phyloP scores from a whole-genome alignment of 2,888 invertebrate genomes.

The Tubulanus polymorphus region DNA sequence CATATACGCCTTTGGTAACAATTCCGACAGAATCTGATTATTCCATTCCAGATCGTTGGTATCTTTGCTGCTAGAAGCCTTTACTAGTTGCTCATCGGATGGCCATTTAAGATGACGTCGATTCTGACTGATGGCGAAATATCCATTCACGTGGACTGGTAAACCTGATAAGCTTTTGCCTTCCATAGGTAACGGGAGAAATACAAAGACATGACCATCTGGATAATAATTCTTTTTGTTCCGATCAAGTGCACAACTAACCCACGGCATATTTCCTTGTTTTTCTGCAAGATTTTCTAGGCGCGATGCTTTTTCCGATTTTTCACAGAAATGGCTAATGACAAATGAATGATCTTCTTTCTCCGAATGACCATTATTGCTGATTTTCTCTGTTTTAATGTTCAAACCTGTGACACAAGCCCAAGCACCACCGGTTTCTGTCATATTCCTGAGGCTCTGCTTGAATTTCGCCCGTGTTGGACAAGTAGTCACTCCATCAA shows the following conservation, averaged over 20 bases:
- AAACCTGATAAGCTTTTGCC: conserved; percentile 35
- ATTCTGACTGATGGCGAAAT: conserved; percentile 42
- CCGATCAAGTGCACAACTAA: conserved; percentile 29
- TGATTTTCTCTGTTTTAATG: no score
- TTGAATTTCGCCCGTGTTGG: not conserved
- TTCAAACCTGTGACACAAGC: no score
- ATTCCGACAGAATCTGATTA: conserved; percentile 31
- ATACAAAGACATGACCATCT: conserved; percentile 44
- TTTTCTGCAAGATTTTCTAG: conserved; percentile 17
- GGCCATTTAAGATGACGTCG: conserved; percentile 45
- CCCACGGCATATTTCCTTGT: conserved; percentile 28
- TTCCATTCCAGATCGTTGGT: conserved; percentile 33
- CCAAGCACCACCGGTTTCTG: no score
- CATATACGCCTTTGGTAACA: conserved; percentile 31
- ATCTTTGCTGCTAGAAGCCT: conserved; percentile 14
- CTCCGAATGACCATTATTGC: no score
- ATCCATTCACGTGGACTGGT: conserved; percentile 46
- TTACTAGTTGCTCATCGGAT: conserved; percentile 27
- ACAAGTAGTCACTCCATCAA: not conserved
- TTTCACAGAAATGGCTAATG: conserved; percentile 23
- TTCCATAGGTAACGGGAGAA: conserved; percentile 43
- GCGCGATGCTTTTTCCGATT: conserved; percentile 16
- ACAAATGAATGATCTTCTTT: not conserved
- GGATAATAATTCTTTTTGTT: conserved; percentile 1
- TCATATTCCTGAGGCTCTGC: no score